Conservation (phyloP, 2,797 vertebrate genomes). For the Heterohyrax brucei region DNA sequence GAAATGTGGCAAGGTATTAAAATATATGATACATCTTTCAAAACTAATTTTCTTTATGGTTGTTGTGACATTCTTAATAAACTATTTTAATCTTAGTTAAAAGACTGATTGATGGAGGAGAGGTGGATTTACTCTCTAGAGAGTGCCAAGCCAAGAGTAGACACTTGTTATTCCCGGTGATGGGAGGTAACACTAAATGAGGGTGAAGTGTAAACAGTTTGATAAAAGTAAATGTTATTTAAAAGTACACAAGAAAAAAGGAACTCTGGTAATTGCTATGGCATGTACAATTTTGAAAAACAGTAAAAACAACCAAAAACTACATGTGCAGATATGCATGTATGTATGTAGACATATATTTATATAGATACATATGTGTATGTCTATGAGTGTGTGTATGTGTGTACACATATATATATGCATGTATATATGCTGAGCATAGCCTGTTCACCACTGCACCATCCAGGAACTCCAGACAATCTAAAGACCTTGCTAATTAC, state of each 20-base stretch:
- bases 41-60: not conserved
- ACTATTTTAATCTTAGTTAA: constrained; percentile 10
- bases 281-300: not conserved
- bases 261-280: not conserved
- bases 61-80: not conserved
- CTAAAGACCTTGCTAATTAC: not conserved
- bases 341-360: not conserved
- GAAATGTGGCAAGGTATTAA: not conserved
- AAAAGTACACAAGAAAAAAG: not conserved
- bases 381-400: not conserved
- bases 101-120: not conserved
- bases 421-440: not conserved
- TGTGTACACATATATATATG: not conserved
- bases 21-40: not conserved
- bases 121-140: not conserved
- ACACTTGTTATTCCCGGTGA: not conserved
- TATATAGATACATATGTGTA: not conserved
- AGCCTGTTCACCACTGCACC: not conserved
- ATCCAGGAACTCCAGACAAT: not conserved
- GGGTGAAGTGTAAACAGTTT: not conserved
- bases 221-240: not conserved
- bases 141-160: too few relatives aligned
- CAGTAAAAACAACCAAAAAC: not conserved
- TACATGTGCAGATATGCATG: not conserved
- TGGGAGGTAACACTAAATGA: not conserved